These are phyloP conservation scores for Brachypteracias leptosomus DNA, from an alignment of 2,113 vertebrate species.

Conservation along the genomic window DNA sequence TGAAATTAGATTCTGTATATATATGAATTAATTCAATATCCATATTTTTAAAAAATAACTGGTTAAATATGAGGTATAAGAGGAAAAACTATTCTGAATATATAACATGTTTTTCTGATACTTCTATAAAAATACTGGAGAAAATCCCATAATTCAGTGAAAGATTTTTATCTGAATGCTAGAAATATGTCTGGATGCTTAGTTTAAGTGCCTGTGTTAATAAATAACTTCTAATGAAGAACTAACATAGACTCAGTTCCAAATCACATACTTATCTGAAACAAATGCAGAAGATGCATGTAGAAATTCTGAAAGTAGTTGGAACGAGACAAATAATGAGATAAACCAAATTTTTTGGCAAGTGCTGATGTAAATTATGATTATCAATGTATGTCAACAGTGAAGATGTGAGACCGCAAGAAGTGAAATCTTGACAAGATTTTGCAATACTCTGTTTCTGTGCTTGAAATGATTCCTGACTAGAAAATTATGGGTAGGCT, in stretches of 20 bases:
- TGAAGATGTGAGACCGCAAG: not conserved
- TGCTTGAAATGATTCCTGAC: not conserved
- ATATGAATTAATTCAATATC: not conserved
- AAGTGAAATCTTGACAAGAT: not conserved
- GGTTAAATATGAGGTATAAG: not conserved
- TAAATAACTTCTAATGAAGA: slow-evolving; percentile 24
- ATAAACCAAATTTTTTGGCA: slow-evolving; percentile 4
- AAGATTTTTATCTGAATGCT: not conserved
- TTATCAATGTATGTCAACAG: not conserved
- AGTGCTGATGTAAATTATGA: not conserved
- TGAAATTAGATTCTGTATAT: not conserved
- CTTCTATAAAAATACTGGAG: not conserved
- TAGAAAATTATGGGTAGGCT: not conserved
- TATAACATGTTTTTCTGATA: not conserved
- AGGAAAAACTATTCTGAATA: not conserved
- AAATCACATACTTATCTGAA: slow-evolving; percentile 19
- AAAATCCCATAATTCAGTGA: not conserved
- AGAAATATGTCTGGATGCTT: not conserved
- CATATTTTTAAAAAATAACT: rapidly evolving
- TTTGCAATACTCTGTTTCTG: not conserved
- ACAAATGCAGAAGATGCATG: slow-evolving; percentile 31
- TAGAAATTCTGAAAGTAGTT: not conserved
- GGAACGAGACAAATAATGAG: slow-evolving; percentile 26
- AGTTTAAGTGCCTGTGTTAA: not conserved
- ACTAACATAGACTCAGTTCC: not conserved